phyloP scores from a whole-genome alignment of 1,140 invertebrate genomes.

The Meteorus sp. region DNA sequence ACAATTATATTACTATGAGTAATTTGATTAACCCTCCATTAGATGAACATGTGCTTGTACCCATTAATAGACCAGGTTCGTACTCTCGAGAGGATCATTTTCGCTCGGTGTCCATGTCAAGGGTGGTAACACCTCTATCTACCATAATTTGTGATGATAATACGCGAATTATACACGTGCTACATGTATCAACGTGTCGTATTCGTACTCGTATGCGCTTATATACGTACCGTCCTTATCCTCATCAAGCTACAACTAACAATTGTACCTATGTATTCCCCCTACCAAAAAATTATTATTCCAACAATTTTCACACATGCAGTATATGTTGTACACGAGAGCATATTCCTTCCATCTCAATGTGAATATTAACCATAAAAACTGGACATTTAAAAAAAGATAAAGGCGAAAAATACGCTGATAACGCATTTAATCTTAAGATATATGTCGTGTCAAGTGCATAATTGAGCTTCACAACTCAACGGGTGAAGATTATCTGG shows the following conservation, averaged over 20 bases:
- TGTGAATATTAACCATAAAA: too few relatives aligned
- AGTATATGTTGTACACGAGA: too few relatives aligned
- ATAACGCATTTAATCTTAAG: neutral
- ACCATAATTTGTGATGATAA: slow-evolving; percentile 29
- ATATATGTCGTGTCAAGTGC: neutral
- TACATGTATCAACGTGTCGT: slow-evolving; percentile 22
- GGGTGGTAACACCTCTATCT: slow-evolving; percentile 11
- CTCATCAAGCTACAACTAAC: too few relatives aligned
- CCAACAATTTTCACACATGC: too few relatives aligned
- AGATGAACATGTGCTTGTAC: slow-evolving; percentile 13
- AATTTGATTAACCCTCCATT: slow-evolving; percentile 25
- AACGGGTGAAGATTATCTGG: slow-evolving; percentile 3
- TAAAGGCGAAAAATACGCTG: neutral
- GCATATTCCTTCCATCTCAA: too few relatives aligned
- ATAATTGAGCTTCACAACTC: slow-evolving; percentile 5
- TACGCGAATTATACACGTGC: slow-evolving; percentile 23
- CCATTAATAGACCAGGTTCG: slow-evolving; percentile 9
- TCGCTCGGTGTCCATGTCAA: slow-evolving; percentile 16
- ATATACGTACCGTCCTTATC: slow-evolving; percentile 1
- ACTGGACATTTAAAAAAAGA: too few relatives aligned
- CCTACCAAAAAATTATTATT: too few relatives aligned
- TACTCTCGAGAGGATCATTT: slow-evolving; percentile 29
- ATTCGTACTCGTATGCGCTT: neutral
- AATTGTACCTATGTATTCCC: too few relatives aligned
- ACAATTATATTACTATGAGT: slow-evolving; percentile 17